Percentiles rank a stretch among this genome's conserved stretches.
These are phyloP conservation scores for Apogon hyalosoma DNA, from an alignment of 2,797 vertebrate species.

Conservation along the genomic window DNA sequence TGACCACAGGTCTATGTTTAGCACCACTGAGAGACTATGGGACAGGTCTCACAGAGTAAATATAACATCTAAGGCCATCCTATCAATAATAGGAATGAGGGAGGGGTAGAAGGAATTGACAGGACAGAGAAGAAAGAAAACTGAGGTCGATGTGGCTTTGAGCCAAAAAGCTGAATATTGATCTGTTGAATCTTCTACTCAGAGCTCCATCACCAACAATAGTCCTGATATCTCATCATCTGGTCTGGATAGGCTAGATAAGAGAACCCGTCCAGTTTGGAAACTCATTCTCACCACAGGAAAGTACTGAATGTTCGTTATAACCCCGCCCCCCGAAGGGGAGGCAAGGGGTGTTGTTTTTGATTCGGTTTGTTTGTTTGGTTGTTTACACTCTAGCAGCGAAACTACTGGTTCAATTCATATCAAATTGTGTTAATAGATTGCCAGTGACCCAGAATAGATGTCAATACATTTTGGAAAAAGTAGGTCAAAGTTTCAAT, in stretches of 20 bases:
- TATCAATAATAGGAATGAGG: conserved; percentile 16
- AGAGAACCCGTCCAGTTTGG: not conserved
- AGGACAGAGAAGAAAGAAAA: not conserved
- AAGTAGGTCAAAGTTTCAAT: too few relatives aligned
- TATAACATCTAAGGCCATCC: conserved; percentile 19
- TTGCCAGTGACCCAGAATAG: too few relatives aligned
- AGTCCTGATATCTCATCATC: conserved; percentile 39
- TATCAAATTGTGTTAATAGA: too few relatives aligned
- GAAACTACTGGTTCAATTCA: too few relatives aligned
- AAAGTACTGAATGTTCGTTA: not conserved
- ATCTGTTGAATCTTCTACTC: conserved; percentile 66
- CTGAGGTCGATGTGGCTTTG: conserved; percentile 45
- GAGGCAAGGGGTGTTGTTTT: too few relatives aligned
- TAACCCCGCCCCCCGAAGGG: too few relatives aligned
- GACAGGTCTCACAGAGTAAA: conserved; percentile 14
- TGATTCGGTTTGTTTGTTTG: too few relatives aligned
- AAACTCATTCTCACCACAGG: not conserved
- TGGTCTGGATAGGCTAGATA: not conserved
- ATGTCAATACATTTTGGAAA: too few relatives aligned
- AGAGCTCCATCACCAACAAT: conserved; percentile 50
- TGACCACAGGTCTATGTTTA: conserved; percentile 68
- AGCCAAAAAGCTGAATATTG: conserved; percentile 73
- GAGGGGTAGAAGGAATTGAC: not conserved
- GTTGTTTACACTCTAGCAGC: too few relatives aligned
- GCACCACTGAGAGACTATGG: conserved; percentile 19